Base-by-base conservation (phyloP, 1,140 invertebrate genomes). In the Zaprionus tsacasi region DNA sequence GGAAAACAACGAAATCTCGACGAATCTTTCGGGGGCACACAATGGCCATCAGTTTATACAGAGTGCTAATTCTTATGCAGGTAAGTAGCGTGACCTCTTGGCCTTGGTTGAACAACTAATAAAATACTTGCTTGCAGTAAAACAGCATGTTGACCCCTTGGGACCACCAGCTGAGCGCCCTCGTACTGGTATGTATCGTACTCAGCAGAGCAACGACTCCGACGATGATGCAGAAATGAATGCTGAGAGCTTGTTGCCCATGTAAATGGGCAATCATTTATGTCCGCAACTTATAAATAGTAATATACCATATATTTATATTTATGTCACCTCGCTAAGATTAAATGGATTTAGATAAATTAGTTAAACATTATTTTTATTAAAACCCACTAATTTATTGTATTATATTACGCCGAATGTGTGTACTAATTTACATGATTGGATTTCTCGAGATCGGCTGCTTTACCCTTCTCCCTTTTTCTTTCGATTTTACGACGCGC, bases 191-290 rank as follows among this genome's bases (percentile, higher is more conserved):
- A 96, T 95, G 38, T 93, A 93, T 35, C 94, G 94, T 36, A 95
- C 94, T 87, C 93, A 94, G 61, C 82, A 93, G 35, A 92, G 93
- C 76, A 96, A 96, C 60, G 96, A 97, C 65, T 96, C 97, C 75
- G 97, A 97, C 12, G 96, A 96, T 25, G 96, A 97, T 75, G 78
- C 77, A 0, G 96, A 97, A 92, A 93, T 98, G 43, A 93, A 97
- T 17, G 96, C 96, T 7, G 96, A 97, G 78, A 97, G 97, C 91
- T 93, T 98, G 43, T 92, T 98, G 82, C 97, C 97, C n/a, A 90
- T 92, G 56, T 92, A 78, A 74, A 33, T 17, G 2, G 6, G n/a
- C 2, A 0, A 2, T 30, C 3, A 30, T 30, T 30, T 5, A 30
- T 2, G 4, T 30, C 1, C 3, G 4, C 4, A 27, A 27, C 25